Conservation (phyloP, 2,113 vertebrate genomes). For the Paedocypris sp. region DNA sequence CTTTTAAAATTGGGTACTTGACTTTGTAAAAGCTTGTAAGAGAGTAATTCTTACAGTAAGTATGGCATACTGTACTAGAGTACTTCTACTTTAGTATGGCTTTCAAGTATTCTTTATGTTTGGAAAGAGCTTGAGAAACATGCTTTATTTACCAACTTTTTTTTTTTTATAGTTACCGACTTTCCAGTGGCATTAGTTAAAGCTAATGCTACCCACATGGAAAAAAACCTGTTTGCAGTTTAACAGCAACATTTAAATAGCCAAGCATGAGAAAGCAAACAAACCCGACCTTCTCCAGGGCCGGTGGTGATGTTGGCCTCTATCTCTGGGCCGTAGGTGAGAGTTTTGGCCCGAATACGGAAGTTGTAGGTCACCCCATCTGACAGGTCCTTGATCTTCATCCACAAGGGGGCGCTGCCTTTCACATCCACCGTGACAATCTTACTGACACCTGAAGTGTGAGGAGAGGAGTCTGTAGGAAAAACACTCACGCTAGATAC, state of each 20-base stretch:
- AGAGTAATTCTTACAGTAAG: too few relatives aligned
- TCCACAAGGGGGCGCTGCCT: slow-evolving; percentile 79
- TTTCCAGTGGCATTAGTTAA: too few relatives aligned
- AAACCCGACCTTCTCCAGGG: slow-evolving; percentile 87
- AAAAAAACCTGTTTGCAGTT: too few relatives aligned
- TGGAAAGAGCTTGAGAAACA: too few relatives aligned
- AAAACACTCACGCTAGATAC: slow-evolving; percentile 61
- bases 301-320: slow-evolving; percentile 94
- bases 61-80: too few relatives aligned
- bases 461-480: slow-evolving; percentile 64
- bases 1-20: too few relatives aligned
- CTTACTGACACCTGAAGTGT: slow-evolving; percentile 88
- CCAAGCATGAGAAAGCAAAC: not conserved
- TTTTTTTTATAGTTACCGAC: too few relatives aligned
- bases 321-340: slow-evolving; percentile 85
- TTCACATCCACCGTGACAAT: slow-evolving; percentile 96
- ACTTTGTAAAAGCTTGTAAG: too few relatives aligned
- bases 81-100: too few relatives aligned
- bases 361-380: slow-evolving; percentile 89
- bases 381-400: slow-evolving; percentile 91
- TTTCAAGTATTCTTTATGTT: too few relatives aligned
- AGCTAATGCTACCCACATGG: too few relatives aligned
- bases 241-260: not conserved
- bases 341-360: slow-evolving; percentile 84
- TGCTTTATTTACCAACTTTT: too few relatives aligned